Evolutionary conservation across 2,113 vertebrate species (phyloP), one percentile per base, ranked within the genome.

Genomic region (Oryzias celebensis): DNA sequence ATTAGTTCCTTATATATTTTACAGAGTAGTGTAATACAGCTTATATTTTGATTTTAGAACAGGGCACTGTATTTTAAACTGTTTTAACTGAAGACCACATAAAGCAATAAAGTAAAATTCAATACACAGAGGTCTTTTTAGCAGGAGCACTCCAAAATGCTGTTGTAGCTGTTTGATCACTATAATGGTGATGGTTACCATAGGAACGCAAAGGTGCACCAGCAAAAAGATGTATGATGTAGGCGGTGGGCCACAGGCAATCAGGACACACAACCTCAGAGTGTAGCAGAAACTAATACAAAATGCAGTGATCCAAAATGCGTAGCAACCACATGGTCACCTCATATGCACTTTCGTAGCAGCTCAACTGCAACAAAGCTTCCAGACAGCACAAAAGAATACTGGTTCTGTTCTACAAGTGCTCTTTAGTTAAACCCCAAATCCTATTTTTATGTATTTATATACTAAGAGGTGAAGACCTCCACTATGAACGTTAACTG

Each of bases 141-240:
- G 69, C 66, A 66, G 64, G 77, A 68, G 51, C 77, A 69, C 64
- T 82, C 70, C 31, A 55, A 82, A 73, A 74, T 60, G 65, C 66
- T 80, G 71, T 83, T 78, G 64, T 48, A 57, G 74, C 82, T 60
- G 73, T 79, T 80, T 69, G 72, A 86, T 80, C 51, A 58, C 65
- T 73, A 76, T 65, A 77, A 77, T 78, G 75, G 54, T 55, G 59
- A 54, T 59, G 66, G 88, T 88, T 82, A 60, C 80, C 80, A 90
- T 88, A 63, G 88, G 66, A 90, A 90, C 80, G 52, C 24, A 52
- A 81, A 85, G 75, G 85, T 77, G 83, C 83, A 81, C 59, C 59
- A 59, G 66, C 52, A 42, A 68, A 52, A 69, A 69, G 76, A 80
- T 18, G 46, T 69, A 66, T 24, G 71, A 80, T 81, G 86, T 87